Conservation (phyloP, 1,140 invertebrate genomes). For the Calephelis nemesis region DNA sequence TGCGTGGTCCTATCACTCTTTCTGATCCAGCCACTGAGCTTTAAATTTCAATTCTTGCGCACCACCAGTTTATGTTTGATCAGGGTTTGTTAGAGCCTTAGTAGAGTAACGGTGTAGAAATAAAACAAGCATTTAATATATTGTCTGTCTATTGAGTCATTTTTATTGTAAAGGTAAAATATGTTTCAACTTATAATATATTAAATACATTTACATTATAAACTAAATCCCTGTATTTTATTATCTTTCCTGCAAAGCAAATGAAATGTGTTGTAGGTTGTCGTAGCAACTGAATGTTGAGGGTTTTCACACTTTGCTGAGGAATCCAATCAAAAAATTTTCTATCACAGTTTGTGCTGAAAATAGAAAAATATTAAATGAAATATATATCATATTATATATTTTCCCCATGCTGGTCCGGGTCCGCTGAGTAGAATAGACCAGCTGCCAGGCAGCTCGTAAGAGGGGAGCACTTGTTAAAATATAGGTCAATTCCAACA, state of each 20-base stretch:
- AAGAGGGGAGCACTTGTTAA: too few relatives aligned
- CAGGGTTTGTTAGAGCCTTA: neutral
- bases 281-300: slow-evolving; percentile 61
- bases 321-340: slow-evolving; percentile 77
- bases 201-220: slow-evolving; percentile 72
- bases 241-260: slow-evolving; percentile 69
- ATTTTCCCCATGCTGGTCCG: too few relatives aligned
- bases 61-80: too few relatives aligned
- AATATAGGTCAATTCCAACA: too few relatives aligned
- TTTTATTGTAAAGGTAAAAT: slow-evolving; percentile 68
- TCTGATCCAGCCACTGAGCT: too few relatives aligned
- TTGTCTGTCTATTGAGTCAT: slow-evolving; percentile 73
- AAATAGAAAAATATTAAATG: slow-evolving; percentile 46
- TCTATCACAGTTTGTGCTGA: slow-evolving; percentile 81
- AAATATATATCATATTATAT: neutral
- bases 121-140: slow-evolving; percentile 46
- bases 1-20: too few relatives aligned
- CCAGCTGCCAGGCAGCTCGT: too few relatives aligned
- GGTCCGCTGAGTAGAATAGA: too few relatives aligned
- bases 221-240: slow-evolving; percentile 78
- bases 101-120: slow-evolving; percentile 17
- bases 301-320: slow-evolving; percentile 71
- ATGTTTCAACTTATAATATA: slow-evolving; percentile 71
- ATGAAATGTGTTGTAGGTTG: slow-evolving; percentile 65
- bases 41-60: too few relatives aligned